Percentiles rank a stretch among this genome's conserved stretches.
Evolutionary conservation across 2,113 vertebrate genomes (phyloP).

Genomic region (Fregetta grallaria): DNA sequence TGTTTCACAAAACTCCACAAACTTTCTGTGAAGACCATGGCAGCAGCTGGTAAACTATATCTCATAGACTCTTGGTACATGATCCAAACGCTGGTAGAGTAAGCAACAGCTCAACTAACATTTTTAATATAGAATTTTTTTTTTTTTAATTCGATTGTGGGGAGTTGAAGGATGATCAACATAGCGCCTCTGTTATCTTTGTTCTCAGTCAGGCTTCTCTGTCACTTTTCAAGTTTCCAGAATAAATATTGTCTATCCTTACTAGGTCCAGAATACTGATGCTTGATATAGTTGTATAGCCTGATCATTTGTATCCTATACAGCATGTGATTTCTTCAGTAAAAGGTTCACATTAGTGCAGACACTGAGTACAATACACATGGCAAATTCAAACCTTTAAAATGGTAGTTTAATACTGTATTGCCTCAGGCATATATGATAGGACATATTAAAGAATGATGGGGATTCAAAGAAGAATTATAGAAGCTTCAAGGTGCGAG

Average conservation of each 20-base stretch:
- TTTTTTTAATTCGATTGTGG: neutral
- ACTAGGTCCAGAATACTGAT: neutral
- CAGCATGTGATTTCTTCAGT: neutral
- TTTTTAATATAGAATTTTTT: neutral
- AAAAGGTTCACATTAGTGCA: neutral
- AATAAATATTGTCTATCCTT: neutral
- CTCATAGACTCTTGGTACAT: neutral
- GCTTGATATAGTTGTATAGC: neutral
- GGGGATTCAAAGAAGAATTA: neutral
- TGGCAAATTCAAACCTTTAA: neutral
- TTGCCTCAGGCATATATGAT: neutral
- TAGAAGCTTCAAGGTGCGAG: neutral
- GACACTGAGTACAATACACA: neutral
- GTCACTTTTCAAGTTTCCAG: neutral
- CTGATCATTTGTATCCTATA: neutral
- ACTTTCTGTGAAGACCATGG: neutral
- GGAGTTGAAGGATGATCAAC: neutral
- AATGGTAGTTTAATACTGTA: neutral
- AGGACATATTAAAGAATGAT: neutral
- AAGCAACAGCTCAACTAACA: neutral
- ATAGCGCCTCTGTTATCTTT: neutral
- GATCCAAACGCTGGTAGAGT: neutral
- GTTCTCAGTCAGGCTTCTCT: neutral
- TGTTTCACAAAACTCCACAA: neutral
- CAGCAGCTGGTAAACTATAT: neutral